phyloP scores from a whole-genome alignment of 2,888 invertebrate species.

The Marronus borbonicus region DNA sequence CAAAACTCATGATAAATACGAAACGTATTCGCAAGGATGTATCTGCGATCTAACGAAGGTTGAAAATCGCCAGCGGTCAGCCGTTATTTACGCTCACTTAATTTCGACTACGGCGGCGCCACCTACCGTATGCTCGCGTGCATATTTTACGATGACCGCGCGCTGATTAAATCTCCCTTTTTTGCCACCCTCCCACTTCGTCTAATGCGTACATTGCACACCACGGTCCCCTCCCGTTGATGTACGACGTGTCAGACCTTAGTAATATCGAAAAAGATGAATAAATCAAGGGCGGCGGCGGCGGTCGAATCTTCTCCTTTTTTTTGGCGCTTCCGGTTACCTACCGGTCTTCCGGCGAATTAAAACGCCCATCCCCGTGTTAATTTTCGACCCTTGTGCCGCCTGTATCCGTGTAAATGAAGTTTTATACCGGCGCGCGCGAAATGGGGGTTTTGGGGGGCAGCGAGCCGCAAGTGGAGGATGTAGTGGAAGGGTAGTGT shows the following conservation, averaged over 20 bases:
- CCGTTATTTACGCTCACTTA: constrained; percentile 35
- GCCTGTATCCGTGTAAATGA: constrained; percentile 19
- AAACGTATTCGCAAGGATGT: too few relatives aligned
- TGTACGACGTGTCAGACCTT: constrained; percentile 39
- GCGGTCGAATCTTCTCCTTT: background rate
- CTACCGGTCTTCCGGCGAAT: constrained; percentile 24
- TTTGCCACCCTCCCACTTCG: background rate
- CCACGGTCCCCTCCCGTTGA: constrained; percentile 10
- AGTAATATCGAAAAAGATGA: constrained; percentile 40
- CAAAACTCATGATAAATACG: too few relatives aligned
- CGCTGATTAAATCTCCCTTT: constrained; percentile 34
- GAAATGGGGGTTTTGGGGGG: background rate
- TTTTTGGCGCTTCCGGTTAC: background rate
- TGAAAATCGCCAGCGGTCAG: constrained; percentile 15
- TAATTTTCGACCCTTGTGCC: constrained; percentile 18
- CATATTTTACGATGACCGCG: constrained; percentile 40
- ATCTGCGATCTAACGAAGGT: background rate
- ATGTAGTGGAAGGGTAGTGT: background rate
- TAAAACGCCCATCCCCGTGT: constrained; percentile 20
- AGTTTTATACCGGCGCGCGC: constrained; percentile 20
- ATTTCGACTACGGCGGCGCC: constrained; percentile 17
- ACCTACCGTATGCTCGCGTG: constrained; percentile 25
- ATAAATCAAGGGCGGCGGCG: constrained; percentile 30
- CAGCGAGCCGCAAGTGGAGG: too few relatives aligned
- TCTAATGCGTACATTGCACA: background rate